Evolutionary conservation across 2,888 invertebrate genomes (phyloP), one percentile per base, ranked within the genome.

Genomic region (Pollenia angustigena): DNA sequence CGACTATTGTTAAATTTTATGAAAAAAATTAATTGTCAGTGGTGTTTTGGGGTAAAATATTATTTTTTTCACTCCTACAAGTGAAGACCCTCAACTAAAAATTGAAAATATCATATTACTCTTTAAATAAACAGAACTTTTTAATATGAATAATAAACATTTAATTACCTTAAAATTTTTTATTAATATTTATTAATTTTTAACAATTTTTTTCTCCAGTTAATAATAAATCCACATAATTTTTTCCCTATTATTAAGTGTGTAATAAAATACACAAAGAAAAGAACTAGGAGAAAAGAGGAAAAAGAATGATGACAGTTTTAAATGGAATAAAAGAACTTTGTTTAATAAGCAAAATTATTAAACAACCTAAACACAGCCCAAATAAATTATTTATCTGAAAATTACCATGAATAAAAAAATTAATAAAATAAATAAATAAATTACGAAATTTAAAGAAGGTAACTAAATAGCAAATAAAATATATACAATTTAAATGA

Each of bases 161-260:
- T 32, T n/a, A 40, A n/a, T 50, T 69, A 62, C 62, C 71, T 78
- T 75, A 12, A 32, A 69, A 32, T 50, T 68, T 50, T 74, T 68
- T 12, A 42, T 32, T 32, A 12, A 69, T 48, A 40, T 68, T n/a
- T 32, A 12, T n/a, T 10, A 16, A 46, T 40, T 14, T 46, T 72
- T 56, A 32, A 58, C 44, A 83, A 23, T 32, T 66, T 58, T 46
- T 23, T 56, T 72, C 83, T 60, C 32, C 14, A n/a, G 3, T 71
- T 81, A 72, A 14, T 52, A 76, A 64, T 76, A 76, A 72, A 62
- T 46, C 68, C 76, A 86, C 83, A 86, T 84, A 75, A 86, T 80
- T 52, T 56, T 60, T 81, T 42, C 40, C 68, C 58, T 72, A 7
- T 83, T 76, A 71, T 52, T 80, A 64, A 75, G 60, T 71, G 60